Percentiles rank a stretch among this genome's conserved stretches.
These are phyloP conservation scores for Heteromyza rotundicornis DNA, from an alignment of 2,888 invertebrate species.

Conservation along the genomic window DNA sequence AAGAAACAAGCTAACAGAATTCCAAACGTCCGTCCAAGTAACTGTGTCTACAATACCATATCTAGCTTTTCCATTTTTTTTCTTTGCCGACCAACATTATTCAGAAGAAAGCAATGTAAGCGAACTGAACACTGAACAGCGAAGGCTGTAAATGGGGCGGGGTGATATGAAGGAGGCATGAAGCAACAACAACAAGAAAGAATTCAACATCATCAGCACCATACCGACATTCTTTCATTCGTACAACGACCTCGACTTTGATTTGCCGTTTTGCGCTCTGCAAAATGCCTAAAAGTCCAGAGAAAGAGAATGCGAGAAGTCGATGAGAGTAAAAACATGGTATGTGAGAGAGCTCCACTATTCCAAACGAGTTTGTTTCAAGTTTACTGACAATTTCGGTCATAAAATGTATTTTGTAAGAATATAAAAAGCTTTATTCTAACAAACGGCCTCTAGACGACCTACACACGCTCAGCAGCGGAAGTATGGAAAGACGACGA, in stretches of 20 bases:
- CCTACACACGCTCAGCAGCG: constrained; percentile 44
- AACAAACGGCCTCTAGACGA: constrained; percentile 57
- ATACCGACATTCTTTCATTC: constrained; percentile 57
- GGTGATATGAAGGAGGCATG: not conserved
- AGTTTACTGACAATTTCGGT: not conserved
- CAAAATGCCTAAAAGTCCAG: constrained; percentile 18
- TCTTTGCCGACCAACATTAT: constrained; percentile 1
- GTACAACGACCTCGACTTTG: constrained; percentile 62
- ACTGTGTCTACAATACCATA: constrained; percentile 36
- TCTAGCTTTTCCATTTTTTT: constrained; percentile 8
- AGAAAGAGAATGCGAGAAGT: constrained; percentile 3
- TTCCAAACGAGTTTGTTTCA: not conserved
- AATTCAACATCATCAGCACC: constrained; percentile 21
- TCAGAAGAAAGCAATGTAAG: constrained; percentile 4
- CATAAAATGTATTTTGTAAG: not conserved
- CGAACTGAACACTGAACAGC: not conserved
- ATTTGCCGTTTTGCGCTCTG: constrained; percentile 50
- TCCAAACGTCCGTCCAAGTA: constrained; percentile 18
- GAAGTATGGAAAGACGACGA: constrained; percentile 39
- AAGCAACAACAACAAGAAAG: constrained; percentile 13
- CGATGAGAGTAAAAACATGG: constrained; percentile 9
- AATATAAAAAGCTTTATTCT: constrained; percentile 17
- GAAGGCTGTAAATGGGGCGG: not conserved
- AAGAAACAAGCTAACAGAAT: constrained; percentile 37
- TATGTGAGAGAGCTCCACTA: constrained; percentile 1